phyloP scores from a whole-genome alignment of 2,888 invertebrate genomes.

The Tipula vernalis region DNA sequence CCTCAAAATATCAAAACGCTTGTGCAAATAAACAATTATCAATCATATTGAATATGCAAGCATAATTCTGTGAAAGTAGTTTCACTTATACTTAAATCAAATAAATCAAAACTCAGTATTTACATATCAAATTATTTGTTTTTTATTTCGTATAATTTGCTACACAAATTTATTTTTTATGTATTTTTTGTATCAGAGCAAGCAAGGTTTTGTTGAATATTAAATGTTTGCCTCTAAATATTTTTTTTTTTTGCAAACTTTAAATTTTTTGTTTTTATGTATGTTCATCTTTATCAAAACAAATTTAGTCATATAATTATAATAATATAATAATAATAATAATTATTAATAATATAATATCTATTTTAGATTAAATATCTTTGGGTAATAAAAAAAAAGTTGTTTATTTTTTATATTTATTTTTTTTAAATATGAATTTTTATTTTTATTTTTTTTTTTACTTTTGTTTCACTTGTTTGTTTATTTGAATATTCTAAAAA shows the following conservation, averaged over 20 bases:
- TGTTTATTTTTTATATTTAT: neutral
- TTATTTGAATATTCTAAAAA: neutral
- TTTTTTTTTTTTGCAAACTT: neutral
- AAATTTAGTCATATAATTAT: neutral
- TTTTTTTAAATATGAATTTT: neutral
- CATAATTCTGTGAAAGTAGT: neutral
- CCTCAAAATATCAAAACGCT: neutral
- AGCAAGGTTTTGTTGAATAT: neutral
- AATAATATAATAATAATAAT: neutral
- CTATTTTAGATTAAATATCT: conserved; percentile 4
- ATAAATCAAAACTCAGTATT: neutral
- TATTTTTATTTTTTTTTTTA: neutral
- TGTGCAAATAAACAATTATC: neutral
- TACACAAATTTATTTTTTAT: neutral
- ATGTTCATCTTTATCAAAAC: neutral
- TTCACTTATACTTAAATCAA: neutral
- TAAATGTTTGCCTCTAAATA: neutral
- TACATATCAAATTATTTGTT: conserved; percentile 4
- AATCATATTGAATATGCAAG: neutral
- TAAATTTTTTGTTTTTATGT: neutral
- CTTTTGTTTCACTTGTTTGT: neutral
- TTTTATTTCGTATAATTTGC: conserved; percentile 4
- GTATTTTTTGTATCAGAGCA: neutral
- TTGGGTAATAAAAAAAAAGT: conserved; percentile 1
- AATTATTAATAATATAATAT: neutral